These are phyloP conservation scores for Atethmia centrago DNA, from an alignment of 2,888 invertebrate genomes.

Conservation along the genomic window DNA sequence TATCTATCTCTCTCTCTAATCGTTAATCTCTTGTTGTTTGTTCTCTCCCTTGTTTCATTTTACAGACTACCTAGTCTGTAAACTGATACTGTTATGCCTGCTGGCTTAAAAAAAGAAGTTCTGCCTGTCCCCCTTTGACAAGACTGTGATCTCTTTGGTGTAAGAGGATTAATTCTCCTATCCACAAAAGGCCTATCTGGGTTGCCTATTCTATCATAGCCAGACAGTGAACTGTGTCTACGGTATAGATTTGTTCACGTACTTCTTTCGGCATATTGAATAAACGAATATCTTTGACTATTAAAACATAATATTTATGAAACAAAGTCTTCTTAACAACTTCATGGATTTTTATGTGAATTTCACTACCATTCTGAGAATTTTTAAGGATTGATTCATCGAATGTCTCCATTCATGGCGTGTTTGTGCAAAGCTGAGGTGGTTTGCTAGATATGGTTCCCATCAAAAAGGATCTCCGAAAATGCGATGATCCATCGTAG, in stretches of 20 bases:
- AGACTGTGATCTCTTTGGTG: conserved; percentile 10
- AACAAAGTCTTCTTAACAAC: neutral
- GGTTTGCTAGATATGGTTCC: conserved; percentile 7
- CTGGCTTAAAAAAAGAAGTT: neutral
- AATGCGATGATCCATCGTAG: conserved; percentile 63
- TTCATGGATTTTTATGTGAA: neutral
- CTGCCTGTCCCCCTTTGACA: neutral
- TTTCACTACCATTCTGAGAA: neutral
- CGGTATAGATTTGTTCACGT: neutral
- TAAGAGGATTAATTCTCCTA: conserved; percentile 8
- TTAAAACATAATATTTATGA: neutral
- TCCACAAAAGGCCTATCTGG: neutral
- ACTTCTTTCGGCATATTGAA: neutral
- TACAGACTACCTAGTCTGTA: no score
- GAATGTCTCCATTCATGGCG: neutral
- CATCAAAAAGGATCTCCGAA: conserved; percentile 59
- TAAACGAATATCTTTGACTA: neutral
- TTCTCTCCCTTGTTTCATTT: no score
- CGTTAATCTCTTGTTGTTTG: no score
- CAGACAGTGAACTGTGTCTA: neutral
- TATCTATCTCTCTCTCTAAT: no score
- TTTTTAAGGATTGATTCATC: neutral
- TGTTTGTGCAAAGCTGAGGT: neutral
- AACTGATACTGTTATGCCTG: neutral
- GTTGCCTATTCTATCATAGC: neutral